These are phyloP conservation scores for Empidonax traillii DNA, from an alignment of 2,113 vertebrate species.

Conservation along the genomic window DNA sequence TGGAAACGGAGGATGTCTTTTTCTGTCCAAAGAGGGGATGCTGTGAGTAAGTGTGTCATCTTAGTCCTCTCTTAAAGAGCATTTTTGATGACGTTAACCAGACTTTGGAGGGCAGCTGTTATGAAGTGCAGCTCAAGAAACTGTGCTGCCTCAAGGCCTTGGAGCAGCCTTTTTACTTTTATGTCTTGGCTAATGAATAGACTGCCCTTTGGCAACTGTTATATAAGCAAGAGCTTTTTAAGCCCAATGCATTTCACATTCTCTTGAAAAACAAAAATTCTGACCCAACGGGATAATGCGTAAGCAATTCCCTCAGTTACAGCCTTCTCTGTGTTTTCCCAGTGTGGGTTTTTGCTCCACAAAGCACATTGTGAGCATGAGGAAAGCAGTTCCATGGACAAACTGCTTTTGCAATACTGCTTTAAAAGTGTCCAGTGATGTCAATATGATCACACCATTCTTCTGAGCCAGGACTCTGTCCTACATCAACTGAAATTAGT, in stretches of 20 bases:
- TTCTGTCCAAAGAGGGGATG: background rate
- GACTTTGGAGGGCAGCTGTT: slow-evolving; percentile 44
- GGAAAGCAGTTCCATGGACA: background rate
- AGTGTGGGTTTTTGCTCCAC: background rate
- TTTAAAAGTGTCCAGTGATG: background rate
- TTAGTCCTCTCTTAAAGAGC: background rate
- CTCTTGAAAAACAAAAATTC: slow-evolving; percentile 7
- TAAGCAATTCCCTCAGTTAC: background rate
- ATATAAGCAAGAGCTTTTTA: slow-evolving; percentile 19
- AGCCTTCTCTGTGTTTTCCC: background rate
- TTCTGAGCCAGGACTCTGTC: background rate
- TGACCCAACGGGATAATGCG: background rate
- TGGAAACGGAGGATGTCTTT: background rate
- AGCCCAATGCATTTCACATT: slow-evolving; percentile 11
- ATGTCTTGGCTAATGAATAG: slow-evolving; percentile 40
- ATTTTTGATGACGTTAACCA: slow-evolving; percentile 32
- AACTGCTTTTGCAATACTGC: background rate
- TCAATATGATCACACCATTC: background rate
- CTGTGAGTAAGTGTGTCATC: background rate
- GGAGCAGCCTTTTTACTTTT: slow-evolving; percentile 46
- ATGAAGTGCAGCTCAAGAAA: slow-evolving; percentile 14
- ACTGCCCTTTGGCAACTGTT: slow-evolving; percentile 45
- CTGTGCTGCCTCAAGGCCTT: slow-evolving; percentile 12
- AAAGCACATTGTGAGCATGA: background rate
- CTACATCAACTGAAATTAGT: background rate